These are phyloP conservation scores for Harpegnathos saltator DNA, from an alignment of 1,140 invertebrate genomes.

Conservation along the genomic window DNA sequence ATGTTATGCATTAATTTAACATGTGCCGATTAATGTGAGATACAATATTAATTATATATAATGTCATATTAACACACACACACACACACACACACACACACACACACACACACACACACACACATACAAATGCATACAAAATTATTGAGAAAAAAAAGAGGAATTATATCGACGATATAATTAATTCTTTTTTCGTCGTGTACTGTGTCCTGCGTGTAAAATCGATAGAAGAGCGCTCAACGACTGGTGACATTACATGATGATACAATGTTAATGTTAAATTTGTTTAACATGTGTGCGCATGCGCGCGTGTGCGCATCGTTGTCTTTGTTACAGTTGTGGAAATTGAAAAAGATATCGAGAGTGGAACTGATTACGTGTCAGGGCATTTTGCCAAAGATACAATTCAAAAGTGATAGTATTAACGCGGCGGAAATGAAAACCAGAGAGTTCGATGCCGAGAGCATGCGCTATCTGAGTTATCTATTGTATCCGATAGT, in stretches of 20 bases:
- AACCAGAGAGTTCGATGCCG: conserved; percentile 94
- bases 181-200: too few species aligned
- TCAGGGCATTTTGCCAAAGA: conserved; percentile 78
- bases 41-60: neutral
- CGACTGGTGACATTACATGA: too few species aligned
- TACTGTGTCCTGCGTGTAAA: too few species aligned
- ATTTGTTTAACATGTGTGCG: neutral
- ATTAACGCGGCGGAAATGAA: conserved; percentile 90
- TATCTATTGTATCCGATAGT: conserved; percentile 97
- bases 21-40: too few species aligned
- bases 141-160: too few species aligned
- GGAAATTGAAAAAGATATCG: conserved; percentile 97
- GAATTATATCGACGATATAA: too few species aligned
- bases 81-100: too few species aligned
- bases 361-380: conserved; percentile 88
- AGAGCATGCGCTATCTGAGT: conserved; percentile 96
- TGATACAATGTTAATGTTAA: too few species aligned
- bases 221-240: too few species aligned
- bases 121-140: too few species aligned
- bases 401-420: conserved; percentile 82
- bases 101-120: neutral
- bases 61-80: neutral
- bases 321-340: conserved; percentile 88
- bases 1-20: neutral
- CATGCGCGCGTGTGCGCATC: too few species aligned